Base-by-base conservation (phyloP, 2,797 vertebrate genomes). In the Enoplosus armatus region DNA sequence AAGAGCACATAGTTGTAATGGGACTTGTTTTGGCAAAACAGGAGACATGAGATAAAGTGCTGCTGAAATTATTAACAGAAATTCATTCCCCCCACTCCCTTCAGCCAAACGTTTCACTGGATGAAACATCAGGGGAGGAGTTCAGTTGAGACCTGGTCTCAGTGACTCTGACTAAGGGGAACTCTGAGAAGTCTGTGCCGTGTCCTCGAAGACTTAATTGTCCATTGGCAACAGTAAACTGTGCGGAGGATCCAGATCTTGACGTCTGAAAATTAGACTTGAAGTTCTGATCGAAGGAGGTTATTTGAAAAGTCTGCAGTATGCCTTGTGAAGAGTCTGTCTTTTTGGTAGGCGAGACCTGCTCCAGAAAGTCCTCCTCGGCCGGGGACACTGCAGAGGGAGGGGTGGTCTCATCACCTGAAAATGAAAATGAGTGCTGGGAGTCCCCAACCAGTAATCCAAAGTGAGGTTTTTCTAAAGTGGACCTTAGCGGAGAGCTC, bases 271-370 rank as follows among this genome's bases (percentile, higher is more conserved):
- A 99, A 47, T 99, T 97, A 87, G 97, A 96, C 88, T 98, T 96
- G 92, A 97, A 99, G 86, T 98, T 98, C 92, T 98, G 97, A 92
- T 99, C 98, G 73, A 99, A 99, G 65, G 97, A 96, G 93, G 96
- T 95, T 85, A 99, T 98, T 89, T 99, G 98, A 96, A 98, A 99
- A 22, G 97, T 96, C 93, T 98, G 98, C 89, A 97, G 96, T 83
- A 98, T 97, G 90, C 96, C 96, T 92, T 96, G 97, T 35, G 97
- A 84, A 45, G 97, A 90, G 70, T 99, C 98, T 48, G 96, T 95
- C 95, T 99, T 99, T 96, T 99, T 99, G 82, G 97, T 96, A 91
- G 97, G 96, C n/a, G 97, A 97, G 81, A 98, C 98, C 94, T 99
- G 97, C 93, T 99, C 98, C 90, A 99, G 93, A 88, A 99, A 99